Evolutionary conservation across 1,140 invertebrate species (phyloP).

Genomic region (fruit fly (Drosophila melanogaster)): Release_6_plus_ISO1_MT NT_037436.4:7537501-7538000

Average conservation of each 20-base stretch:
- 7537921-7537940: conserved; percentile 69
- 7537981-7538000: conserved; percentile 34
- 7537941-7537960: conserved; percentile 43
- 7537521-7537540: conserved; percentile 23
- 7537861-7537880: conserved; percentile 56
- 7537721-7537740: conserved; percentile 38
- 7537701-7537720: conserved; percentile 66
- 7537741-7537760: conserved; percentile 42
- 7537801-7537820: conserved; percentile 60
- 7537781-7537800: conserved; percentile 55
- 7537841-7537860: conserved; percentile 64
- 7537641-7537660: conserved; percentile 42
- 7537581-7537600: conserved; percentile 37
- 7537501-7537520: conserved; percentile 24
- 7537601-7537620: conserved; percentile 44
- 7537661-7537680: conserved; percentile 33
- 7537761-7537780: conserved; percentile 33
- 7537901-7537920: conserved; percentile 68
- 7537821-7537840: conserved; percentile 38
- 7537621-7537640: conserved; percentile 68
- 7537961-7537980: conserved; percentile 39
- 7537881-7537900: conserved; percentile 66
- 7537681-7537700: conserved; percentile 69
- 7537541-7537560: conserved; percentile 20
- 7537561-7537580: conserved; percentile 7